Evolutionary conservation across 2,113 vertebrate species (phyloP).

Genomic region (Atractosteus spatula): DNA sequence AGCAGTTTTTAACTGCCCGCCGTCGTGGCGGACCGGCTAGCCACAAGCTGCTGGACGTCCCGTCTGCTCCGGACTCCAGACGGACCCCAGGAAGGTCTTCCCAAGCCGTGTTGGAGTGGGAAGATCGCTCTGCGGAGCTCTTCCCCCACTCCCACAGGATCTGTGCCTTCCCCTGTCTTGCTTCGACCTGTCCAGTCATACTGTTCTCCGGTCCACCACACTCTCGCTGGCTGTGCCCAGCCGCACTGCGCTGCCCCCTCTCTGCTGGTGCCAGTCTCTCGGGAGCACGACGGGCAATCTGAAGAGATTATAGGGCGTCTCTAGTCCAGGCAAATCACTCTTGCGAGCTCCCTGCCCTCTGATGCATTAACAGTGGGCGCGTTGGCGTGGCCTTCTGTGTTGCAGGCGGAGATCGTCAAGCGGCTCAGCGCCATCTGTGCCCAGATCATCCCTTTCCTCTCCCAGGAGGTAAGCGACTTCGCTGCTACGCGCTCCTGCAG

Average conservation of each 20-base stretch:
- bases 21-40: too few species aligned
- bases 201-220: conserved; percentile 47
- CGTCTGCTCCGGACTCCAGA: too few species aligned
- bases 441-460: conserved; percentile 90
- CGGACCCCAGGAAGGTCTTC: too few species aligned
- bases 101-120: too few species aligned
- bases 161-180: not conserved
- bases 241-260: conserved; percentile 45
- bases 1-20: too few species aligned
- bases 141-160: not conserved
- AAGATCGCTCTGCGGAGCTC: too few species aligned
- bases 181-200: conserved; percentile 33
- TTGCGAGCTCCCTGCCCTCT: too few species aligned
- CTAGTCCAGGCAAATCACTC: too few species aligned
- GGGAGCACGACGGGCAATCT: not conserved
- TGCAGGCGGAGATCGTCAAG: conserved; percentile 90
- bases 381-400: conserved; percentile 23
- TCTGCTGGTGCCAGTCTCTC: conserved; percentile 39
- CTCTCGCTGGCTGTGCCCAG: conserved; percentile 41
- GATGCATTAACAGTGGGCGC: not conserved
- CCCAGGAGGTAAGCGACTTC: conserved; percentile 79
- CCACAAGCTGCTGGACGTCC: too few species aligned
- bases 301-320: too few species aligned
- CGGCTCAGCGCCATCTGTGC: conserved; percentile 87
- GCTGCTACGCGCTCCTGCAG: too few species aligned